Base-by-base conservation (phyloP, 2,113 vertebrate species). In the Mormyrus iriodes region DNA sequence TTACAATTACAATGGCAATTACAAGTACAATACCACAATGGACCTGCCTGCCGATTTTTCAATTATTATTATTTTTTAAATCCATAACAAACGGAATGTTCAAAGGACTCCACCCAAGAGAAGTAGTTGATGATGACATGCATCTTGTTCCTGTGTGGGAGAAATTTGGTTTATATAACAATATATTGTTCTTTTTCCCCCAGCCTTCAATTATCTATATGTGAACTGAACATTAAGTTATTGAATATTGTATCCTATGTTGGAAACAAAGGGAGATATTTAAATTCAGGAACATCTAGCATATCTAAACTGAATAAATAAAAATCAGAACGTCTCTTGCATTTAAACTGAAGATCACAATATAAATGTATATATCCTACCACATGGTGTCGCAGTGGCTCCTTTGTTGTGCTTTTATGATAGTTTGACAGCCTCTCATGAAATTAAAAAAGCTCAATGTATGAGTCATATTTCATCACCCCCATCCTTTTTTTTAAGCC, bases 341-440 rank as follows among this genome's bases (percentile, higher is more conserved):
- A 95, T 94, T 94, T 95, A 93, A 94, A 94, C 92, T 92, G 92
- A 94, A 91, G 94, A 93, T 93, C 92, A 91, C 94, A 94, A 94
- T 94, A 96, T 96, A 95, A 95, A 95, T 95, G 94, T 95, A 93
- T 85, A 92, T 95, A 94, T 91, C 89, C 86, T 90, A 93, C 82
- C 24, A 89, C 89, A 58, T 1, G 8, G 7, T 83, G 92, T 90
- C 39, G 48, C 21, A 19, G 46, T 39, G 10, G 61, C 52, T 48
- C 8, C 49, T 87, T 17, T 39, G 92, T 88, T 90, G 19, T 90
- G 15, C 86, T 92, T 91, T 92, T 89, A 84, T 93, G 24, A 21
- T 95, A 93, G 19, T 49, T 55, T 85, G 8, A 39, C 79, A 1
- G 79, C 10, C 4, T 35, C 51, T 76, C 7, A 79, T 19, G 24